Percentiles rank a stretch among this genome's conserved stretches.
These are phyloP conservation scores for Arbacia lixula DNA, from an alignment of 53 echinoderm and acorn worm species.

Conservation along the genomic window DNA sequence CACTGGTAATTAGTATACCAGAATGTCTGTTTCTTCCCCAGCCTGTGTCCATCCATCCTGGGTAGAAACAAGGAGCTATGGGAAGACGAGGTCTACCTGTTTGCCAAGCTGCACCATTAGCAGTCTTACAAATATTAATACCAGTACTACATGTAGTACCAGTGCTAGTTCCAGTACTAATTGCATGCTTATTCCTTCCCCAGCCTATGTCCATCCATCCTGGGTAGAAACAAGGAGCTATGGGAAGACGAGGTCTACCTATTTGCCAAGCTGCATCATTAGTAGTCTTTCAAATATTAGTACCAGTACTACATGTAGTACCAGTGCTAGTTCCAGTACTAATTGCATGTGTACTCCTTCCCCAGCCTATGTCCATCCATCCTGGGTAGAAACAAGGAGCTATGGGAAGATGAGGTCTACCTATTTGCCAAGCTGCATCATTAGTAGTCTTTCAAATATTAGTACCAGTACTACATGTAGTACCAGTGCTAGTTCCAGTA, in stretches of 20 bases:
- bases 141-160: neutral
- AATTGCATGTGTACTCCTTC: no score
- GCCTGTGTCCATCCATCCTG: conserved; percentile 79
- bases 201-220: conserved; percentile 69
- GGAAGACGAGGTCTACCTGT: conserved; percentile 90
- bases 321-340: neutral
- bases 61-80: conserved; percentile 87
- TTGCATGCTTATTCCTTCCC: neutral
- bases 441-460: no score
- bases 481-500: no score
- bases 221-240: conserved; percentile 79
- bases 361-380: conserved; percentile 69
- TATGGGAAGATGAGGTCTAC: conserved; percentile 89
- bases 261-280: conserved; percentile 88
- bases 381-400: conserved; percentile 76
- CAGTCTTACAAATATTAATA: neutral
- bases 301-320: neutral
- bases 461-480: no score
- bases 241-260: conserved; percentile 89
- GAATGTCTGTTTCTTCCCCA: neutral
- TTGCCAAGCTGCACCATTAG: conserved; percentile 92
- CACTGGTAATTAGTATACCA: no score
- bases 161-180: neutral
- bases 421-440: conserved; percentile 86
- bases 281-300: neutral